Evolutionary conservation across 2,797 vertebrate species (phyloP).

Genomic region (Helostoma temminkii): DNA sequence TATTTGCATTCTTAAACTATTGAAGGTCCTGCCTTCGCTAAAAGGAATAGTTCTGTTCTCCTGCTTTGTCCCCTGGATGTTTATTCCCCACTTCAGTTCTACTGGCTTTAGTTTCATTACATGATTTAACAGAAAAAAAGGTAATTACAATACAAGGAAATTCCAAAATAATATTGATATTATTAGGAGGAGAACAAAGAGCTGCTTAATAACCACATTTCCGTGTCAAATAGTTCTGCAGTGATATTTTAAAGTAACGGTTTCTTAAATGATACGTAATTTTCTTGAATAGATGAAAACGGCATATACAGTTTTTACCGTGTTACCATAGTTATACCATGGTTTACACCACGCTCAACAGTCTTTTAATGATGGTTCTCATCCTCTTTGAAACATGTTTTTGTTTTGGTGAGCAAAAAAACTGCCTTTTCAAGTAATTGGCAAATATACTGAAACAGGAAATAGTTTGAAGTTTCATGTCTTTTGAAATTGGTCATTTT

Average conservation of each 20-base stretch:
- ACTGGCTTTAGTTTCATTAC: slow-evolving; percentile 7
- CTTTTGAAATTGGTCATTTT: slow-evolving; percentile 7
- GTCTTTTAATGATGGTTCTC: not conserved
- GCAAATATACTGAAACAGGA: no score
- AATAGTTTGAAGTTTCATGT: slow-evolving; percentile 1
- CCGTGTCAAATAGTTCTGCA: not conserved
- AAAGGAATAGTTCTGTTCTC: slow-evolving; percentile 7
- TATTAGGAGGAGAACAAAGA: slow-evolving; percentile 16
- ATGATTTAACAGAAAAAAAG: slow-evolving; percentile 13
- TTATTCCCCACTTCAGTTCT: slow-evolving; percentile 3
- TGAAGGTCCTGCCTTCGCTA: slow-evolving; percentile 2
- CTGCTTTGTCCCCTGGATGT: not conserved
- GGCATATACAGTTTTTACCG: no score
- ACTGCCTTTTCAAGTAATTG: not conserved
- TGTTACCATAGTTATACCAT: no score
- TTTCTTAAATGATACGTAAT: not conserved
- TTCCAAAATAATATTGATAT: slow-evolving; percentile 10
- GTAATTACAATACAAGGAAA: slow-evolving; percentile 18
- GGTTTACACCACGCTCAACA: not conserved
- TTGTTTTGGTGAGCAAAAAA: not conserved
- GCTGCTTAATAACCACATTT: not conserved
- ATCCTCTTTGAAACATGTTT: not conserved
- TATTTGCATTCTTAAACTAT: slow-evolving; percentile 18
- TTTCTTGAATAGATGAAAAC: not conserved
- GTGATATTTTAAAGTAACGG: not conserved